A percentile compares a stretch with the other conserved stretches of the same genome.
Conservation (phyloP, 2,113 vertebrate genomes). For the Ornithorhynchus anatinus region DNA sequence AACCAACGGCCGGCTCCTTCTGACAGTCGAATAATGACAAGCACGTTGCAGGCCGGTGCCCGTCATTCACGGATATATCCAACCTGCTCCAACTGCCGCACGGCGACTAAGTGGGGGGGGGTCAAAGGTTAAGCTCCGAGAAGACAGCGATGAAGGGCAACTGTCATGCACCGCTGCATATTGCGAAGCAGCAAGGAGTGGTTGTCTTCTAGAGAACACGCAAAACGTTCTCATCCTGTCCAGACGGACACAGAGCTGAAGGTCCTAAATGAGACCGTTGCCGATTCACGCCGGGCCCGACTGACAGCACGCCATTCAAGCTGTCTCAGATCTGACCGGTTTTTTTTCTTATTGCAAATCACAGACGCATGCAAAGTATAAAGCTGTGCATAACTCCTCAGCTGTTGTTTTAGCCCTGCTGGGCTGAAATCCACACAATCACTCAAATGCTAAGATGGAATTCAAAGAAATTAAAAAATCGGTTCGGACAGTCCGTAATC, state of each 20-base stretch:
- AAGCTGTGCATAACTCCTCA: constrained; percentile 64
- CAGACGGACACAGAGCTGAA: constrained; percentile 75
- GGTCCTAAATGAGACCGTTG: constrained; percentile 85
- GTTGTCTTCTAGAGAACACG: constrained; percentile 88
- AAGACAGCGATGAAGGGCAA: constrained; percentile 96
- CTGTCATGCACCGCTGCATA: constrained; percentile 93
- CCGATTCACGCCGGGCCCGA: constrained; percentile 78
- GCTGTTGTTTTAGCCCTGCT: constrained; percentile 54
- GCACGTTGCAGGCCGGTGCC: constrained; percentile 84
- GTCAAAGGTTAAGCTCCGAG: constrained; percentile 94
- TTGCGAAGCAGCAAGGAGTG: constrained; percentile 76
- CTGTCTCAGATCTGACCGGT: constrained; percentile 73
- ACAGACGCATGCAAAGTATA: constrained; percentile 87
- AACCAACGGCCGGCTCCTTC: constrained; percentile 76
- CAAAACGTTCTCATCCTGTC: constrained; percentile 86
- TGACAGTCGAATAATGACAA: constrained; percentile 90
- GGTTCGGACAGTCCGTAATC: background rate
- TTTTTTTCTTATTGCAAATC: constrained; percentile 67
- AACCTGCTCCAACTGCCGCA: constrained; percentile 73
- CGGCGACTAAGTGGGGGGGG: constrained; percentile 74
- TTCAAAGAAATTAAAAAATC: constrained; percentile 6
- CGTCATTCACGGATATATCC: constrained; percentile 80
- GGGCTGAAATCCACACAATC: constrained; percentile 21
- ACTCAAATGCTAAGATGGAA: constrained; percentile 1
- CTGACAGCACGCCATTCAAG: constrained; percentile 94